phyloP scores from a whole-genome alignment of 2,797 vertebrate species.

The Chromis chromis region DNA sequence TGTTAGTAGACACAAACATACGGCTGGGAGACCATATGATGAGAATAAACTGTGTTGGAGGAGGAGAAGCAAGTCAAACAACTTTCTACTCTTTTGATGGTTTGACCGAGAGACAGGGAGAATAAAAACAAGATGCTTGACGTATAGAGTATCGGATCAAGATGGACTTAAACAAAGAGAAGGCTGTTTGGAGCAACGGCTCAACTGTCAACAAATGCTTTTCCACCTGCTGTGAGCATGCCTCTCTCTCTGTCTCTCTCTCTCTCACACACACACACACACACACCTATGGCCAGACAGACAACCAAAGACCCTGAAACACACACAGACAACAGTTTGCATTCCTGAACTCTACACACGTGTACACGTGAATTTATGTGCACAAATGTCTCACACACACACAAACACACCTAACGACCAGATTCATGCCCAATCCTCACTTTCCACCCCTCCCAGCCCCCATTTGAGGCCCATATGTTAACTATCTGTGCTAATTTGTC shows the following conservation, averaged over 20 bases:
- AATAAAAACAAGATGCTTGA: not conserved
- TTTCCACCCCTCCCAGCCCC: constrained; percentile 43
- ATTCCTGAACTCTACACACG: constrained; percentile 55
- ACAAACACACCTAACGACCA: constrained; percentile 26
- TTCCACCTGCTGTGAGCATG: constrained; percentile 67
- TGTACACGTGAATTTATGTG: constrained; percentile 29
- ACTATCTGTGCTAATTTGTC: constrained; percentile 86
- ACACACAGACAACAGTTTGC: constrained; percentile 62
- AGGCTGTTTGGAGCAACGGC: constrained; percentile 40
- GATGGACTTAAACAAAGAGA: constrained; percentile 24
- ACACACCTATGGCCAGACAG: constrained; percentile 34
- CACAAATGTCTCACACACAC: constrained; percentile 1
- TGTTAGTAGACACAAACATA: constrained; percentile 12
- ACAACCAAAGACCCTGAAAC: constrained; percentile 46
- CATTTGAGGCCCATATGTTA: constrained; percentile 84
- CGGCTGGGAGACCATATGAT: not conserved
- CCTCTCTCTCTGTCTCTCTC: not conserved
- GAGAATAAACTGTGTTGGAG: not conserved
- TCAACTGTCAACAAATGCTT: constrained; percentile 74
- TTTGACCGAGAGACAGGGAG: not conserved
- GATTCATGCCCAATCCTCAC: constrained; percentile 33
- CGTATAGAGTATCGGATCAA: not conserved
- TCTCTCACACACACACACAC: constrained; percentile 19
- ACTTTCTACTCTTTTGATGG: constrained; percentile 4
- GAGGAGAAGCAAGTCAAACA: not conserved